Percentiles rank a stretch among this genome's conserved stretches.
phyloP scores from a whole-genome alignment of 2,797 vertebrate genomes.

The Picus viridis region DNA sequence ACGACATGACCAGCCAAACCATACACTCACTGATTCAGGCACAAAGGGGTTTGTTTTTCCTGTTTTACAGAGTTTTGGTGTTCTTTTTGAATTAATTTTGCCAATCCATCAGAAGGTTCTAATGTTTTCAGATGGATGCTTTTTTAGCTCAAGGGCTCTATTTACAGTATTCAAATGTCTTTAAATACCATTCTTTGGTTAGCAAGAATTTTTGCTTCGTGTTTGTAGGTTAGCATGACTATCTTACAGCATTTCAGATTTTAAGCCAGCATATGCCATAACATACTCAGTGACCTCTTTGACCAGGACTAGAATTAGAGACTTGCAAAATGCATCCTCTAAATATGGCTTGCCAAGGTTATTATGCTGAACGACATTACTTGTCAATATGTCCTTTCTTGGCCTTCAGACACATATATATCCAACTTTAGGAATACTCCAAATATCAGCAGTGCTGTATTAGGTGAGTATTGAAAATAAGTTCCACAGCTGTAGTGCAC shows the following conservation, averaged over 20 bases:
- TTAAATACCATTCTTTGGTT: not conserved
- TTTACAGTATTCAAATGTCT: not conserved
- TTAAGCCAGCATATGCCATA: not conserved
- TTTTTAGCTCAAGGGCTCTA: not conserved
- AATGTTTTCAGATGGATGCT: not conserved
- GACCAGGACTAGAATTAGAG: not conserved
- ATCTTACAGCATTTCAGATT: not conserved
- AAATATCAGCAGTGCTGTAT: constrained; percentile 21
- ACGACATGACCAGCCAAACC: not conserved
- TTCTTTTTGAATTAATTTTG: not conserved
- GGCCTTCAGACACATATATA: not conserved
- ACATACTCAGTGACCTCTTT: not conserved
- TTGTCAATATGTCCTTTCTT: not conserved
- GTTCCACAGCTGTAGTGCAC: not conserved
- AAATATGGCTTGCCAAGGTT: not conserved
- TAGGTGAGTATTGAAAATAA: constrained; percentile 29
- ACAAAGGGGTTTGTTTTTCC: not conserved
- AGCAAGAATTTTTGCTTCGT: not conserved
- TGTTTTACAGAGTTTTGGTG: not conserved
- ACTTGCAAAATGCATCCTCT: not conserved
- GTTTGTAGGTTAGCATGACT: not conserved
- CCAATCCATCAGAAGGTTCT: not conserved
- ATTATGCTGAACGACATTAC: not conserved
- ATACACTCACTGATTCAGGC: not conserved
- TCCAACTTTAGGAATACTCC: not conserved